phyloP scores from a whole-genome alignment of 2,113 vertebrate genomes.

The Labeo rohita region DNA sequence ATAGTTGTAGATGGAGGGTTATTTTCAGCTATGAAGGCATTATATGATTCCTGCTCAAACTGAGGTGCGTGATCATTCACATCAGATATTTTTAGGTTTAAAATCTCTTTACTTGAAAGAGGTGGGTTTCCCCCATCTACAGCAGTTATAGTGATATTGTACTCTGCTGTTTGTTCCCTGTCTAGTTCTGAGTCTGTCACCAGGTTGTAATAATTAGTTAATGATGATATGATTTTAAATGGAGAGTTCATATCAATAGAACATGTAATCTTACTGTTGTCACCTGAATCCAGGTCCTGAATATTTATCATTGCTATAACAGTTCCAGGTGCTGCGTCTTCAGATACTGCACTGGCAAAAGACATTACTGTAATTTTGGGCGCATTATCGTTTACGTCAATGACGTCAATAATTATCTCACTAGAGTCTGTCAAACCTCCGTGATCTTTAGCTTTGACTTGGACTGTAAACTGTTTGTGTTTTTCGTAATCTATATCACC shows the following conservation, averaged over 20 bases:
- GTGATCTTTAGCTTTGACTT: conserved; percentile 73
- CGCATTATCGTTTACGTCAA: conserved; percentile 69
- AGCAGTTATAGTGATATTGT: conserved; percentile 80
- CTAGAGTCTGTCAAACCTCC: conserved; percentile 72
- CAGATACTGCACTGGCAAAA: conserved; percentile 71
- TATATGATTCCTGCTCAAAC: conserved; percentile 63
- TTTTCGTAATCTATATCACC: conserved; percentile 81
- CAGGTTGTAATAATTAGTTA: conserved; percentile 75
- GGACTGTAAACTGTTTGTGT: conserved; percentile 70
- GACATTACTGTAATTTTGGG: conserved; percentile 76
- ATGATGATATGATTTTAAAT: conserved; percentile 73
- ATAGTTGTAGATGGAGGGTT: conserved; percentile 71
- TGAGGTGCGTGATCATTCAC: conserved; percentile 76
- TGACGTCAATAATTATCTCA: conserved; percentile 68
- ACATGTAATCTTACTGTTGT: conserved; percentile 73
- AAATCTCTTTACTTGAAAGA: conserved; percentile 65
- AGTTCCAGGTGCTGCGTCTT: conserved; percentile 70
- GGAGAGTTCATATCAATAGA: conserved; percentile 69
- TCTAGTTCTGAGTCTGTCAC: conserved; percentile 79
- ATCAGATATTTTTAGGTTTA: conserved; percentile 75
- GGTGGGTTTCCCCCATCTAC: conserved; percentile 71
- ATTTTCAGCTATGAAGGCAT: conserved; percentile 70
- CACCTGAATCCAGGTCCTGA: conserved; percentile 76
- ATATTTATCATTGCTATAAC: conserved; percentile 77
- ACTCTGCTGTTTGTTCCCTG: conserved; percentile 80